These are phyloP conservation scores for Lithodes maja DNA, from an alignment of 2,888 invertebrate species.

Conservation along the genomic window DNA sequence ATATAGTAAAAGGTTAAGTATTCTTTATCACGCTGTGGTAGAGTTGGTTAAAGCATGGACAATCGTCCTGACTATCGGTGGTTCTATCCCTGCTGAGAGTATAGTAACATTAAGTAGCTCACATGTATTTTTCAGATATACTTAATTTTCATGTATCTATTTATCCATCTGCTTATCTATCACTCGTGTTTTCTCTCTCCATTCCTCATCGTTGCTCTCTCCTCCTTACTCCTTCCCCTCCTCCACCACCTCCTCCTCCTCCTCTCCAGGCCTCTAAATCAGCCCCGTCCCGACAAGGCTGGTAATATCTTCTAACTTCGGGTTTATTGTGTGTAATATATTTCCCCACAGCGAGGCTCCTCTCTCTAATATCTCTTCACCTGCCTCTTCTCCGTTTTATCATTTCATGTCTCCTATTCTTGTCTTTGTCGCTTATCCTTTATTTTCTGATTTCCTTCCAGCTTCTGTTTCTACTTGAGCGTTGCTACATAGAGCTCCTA, in stretches of 20 bases:
- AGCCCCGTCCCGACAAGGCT: constrained; percentile 20
- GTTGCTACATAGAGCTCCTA: no score
- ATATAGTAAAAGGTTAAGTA: no score
- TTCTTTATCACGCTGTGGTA: no score
- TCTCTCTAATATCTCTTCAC: background rate
- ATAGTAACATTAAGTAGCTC: no score
- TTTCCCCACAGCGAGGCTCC: background rate
- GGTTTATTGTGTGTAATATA: constrained; percentile 29
- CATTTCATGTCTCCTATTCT: background rate
- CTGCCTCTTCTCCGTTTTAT: background rate
- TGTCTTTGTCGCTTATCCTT: background rate
- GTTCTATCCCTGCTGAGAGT: no score
- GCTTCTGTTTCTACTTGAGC: no score
- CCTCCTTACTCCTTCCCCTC: background rate
- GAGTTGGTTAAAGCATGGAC: no score
- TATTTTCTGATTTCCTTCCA: background rate
- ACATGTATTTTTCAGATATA: no score
- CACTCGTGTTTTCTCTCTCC: no score
- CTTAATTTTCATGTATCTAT: no score
- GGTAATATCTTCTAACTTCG: constrained; percentile 41
- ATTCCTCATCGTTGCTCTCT: background rate
- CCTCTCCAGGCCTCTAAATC: background rate
- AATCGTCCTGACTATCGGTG: no score
- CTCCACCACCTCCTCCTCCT: background rate
- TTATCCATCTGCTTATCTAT: no score